A percentile compares a stretch with the other conserved stretches of the same genome.
These are phyloP conservation scores for Campylomormyrus numenius DNA, from an alignment of 2,113 vertebrate species.

Conservation along the genomic window DNA sequence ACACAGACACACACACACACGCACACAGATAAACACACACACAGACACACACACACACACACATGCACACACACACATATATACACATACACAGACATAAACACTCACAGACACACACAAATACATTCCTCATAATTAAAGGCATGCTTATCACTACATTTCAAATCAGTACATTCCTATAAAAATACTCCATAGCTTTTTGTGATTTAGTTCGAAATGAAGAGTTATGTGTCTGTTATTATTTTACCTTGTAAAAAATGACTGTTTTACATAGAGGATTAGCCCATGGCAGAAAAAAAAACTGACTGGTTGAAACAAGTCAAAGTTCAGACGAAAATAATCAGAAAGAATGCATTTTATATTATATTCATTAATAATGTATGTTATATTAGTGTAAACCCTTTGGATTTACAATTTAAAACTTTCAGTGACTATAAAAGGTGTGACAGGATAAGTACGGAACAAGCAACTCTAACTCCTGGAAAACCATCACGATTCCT, in stretches of 20 bases:
- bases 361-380: not conserved
- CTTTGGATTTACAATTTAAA: not conserved
- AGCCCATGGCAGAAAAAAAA: not conserved
- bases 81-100: not conserved
- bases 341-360: not conserved
- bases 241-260: not conserved
- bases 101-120: not conserved
- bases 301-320: not conserved
- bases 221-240: not conserved
- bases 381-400: not conserved
- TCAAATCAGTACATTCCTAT: not conserved
- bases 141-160: not conserved
- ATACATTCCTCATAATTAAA: not conserved
- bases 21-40: not conserved
- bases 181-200: not conserved
- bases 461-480: not conserved
- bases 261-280: not conserved
- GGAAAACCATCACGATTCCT: not conserved
- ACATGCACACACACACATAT: not conserved
- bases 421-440: not conserved
- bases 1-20: not conserved
- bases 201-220: not conserved
- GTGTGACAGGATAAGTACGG: not conserved
- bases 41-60: not conserved
- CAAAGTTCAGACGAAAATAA: not conserved